These are phyloP conservation scores for Tineola bisselliella DNA, from an alignment of 2,888 invertebrate species.

Conservation along the genomic window DNA sequence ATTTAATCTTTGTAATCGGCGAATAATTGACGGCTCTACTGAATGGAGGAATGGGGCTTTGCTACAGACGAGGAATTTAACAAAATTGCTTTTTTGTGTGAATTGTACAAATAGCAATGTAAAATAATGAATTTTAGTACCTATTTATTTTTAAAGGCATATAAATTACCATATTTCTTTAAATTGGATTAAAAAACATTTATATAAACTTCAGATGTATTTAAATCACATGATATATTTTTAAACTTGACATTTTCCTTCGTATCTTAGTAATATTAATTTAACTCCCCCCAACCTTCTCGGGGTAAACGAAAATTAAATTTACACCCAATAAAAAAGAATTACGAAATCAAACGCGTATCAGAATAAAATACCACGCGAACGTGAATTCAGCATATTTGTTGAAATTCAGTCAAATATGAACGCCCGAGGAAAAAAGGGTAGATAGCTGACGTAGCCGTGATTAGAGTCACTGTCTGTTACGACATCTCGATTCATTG, in stretches of 20 bases:
- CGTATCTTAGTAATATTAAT: too few species aligned
- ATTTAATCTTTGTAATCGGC: conserved; percentile 4
- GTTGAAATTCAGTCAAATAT: not conserved
- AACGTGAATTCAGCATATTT: not conserved
- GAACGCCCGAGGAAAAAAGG: not conserved
- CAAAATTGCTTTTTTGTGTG: not conserved
- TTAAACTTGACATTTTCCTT: too few species aligned
- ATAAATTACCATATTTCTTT: too few species aligned
- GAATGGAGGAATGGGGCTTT: too few species aligned
- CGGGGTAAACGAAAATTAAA: not conserved
- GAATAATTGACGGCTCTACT: not conserved
- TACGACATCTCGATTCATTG: not conserved
- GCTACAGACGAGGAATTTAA: not conserved
- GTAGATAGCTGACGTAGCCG: not conserved
- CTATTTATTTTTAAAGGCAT: too few species aligned
- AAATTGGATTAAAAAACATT: too few species aligned
- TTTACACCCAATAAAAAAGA: not conserved
- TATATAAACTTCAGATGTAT: too few species aligned
- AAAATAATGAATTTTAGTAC: not conserved
- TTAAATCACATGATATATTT: too few species aligned
- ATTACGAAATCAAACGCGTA: not conserved
- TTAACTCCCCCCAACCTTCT: too few species aligned
- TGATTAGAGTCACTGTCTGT: not conserved
- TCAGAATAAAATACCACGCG: not conserved
- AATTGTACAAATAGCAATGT: not conserved